Evolutionary conservation across 2,888 invertebrate genomes (phyloP), one percentile per base, ranked within the genome.

Genomic region (Ormyrus labotus): DNA sequence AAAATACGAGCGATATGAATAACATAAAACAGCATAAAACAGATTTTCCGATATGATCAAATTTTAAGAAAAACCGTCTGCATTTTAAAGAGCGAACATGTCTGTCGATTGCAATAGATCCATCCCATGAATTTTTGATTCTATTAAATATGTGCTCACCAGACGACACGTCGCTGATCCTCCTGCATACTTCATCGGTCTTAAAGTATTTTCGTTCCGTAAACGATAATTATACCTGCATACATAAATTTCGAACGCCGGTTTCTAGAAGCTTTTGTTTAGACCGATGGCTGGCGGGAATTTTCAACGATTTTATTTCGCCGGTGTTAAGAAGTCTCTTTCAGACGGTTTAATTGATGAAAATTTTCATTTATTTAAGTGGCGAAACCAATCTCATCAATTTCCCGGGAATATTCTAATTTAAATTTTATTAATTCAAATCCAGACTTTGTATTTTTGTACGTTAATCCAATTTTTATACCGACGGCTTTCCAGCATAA

Each of bases 81-180:
- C 34, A 80, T 75, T 71, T 80, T 76, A 80, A 76, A 67, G 67
- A 60, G 61, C n/a, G 57, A 76, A 60, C 10, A 51, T 34, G 71
- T 67, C 75, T 71, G 55, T 10, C n/a, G 65, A n/a, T 69, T 11
- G 4, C 61, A 67, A 58, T 71, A 71, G 53, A 71, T 75, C 48
- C 5, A 63, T 51, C 34, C 64, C 48, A 68, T 73, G 57, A 61
- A 81, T 78, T 10, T 55, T 81, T 72, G 5, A 77, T 69, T 60
- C 48, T 73, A 81, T 69, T 69, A 73, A 81, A 81, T 78, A 78
- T 74, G 69, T 69, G 73, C 73, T 61, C 64, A 69, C 58, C 64
- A 81, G 76, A 81, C 77, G 81, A 58, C 81, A 73, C 69, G 81
- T 57, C 72, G 71, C 57, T 34, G 19, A 19, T 19, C 51, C 61